Evolutionary conservation across 2,888 invertebrate genomes (phyloP), one percentile per base, ranked within the genome.

Genomic region (Patella ulyssiponensis): DNA sequence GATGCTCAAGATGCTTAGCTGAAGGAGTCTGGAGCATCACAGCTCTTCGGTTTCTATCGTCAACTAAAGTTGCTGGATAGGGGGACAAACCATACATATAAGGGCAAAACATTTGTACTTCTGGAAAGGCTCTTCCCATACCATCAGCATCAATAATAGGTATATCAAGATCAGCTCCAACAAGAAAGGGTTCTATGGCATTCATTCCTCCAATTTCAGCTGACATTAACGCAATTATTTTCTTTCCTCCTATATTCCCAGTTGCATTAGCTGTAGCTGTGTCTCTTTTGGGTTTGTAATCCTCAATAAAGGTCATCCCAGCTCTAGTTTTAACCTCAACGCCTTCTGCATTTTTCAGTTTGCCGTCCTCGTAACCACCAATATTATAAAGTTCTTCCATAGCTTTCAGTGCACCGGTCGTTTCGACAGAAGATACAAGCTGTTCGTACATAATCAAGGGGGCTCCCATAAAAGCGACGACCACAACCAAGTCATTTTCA

Each of bases 111-210:
- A 88, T 88, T 83, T 89, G 87, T 7, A 86, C 76, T 76, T 89
- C 88, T 3, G 91, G 91, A 80, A 89, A 91, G 2, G 91, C 91
- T 64, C 91, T 79, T 7, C 90, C 90, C 90, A 91, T 90, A 3
- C 87, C 86, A 76, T 90, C 90, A 73, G 85, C 85, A 77, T 91
- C 91, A 2, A 90, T 56, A 4, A 89, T 81, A 0, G 90, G 90
- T 14, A 90, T 51, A 15, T 81, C 84, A 12, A 87, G 79, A 15
- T 83, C 82, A 0, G 88, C 89, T 9, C 84, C 87, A 9, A 88
- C 84, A 11, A 86, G 72, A 12, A 90, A 79, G 3, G 89, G 90
- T 72, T 88, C 87, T 0, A 90, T 82, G 27, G 85, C 83, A 78
- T 91, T 91, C 74, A 86, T 71, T 1, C 90, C 91, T 17, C 90